Percentiles rank a stretch among this genome's conserved stretches.
Evolutionary conservation across 2,797 vertebrate species (phyloP).

Genomic region (Malurus leucopterus): DNA sequence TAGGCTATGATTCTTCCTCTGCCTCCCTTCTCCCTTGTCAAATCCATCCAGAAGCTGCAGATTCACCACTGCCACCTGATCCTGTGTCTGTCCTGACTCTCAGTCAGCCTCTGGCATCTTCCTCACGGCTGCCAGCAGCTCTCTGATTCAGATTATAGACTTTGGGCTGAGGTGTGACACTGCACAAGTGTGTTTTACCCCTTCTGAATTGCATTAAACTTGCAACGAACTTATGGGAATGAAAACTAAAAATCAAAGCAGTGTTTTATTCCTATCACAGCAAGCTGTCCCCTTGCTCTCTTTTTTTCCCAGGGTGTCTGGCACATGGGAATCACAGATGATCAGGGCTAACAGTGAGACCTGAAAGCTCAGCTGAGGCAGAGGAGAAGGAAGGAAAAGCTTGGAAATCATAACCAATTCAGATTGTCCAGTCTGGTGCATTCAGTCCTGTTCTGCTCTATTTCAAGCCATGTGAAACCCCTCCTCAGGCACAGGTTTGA

Average conservation of each 20-base stretch:
- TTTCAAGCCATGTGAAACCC: background rate
- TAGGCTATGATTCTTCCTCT: background rate
- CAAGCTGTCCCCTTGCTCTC: background rate
- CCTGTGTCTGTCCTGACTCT: background rate
- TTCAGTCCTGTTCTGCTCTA: background rate
- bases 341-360: background rate
- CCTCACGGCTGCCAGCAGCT: background rate
- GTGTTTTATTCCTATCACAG: background rate
- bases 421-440: background rate
- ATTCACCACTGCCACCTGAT: background rate
- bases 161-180: background rate
- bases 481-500: background rate
- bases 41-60: background rate
- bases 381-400: background rate
- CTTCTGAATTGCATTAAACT: background rate
- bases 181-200: background rate
- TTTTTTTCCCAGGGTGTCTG: background rate
- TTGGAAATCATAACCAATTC: background rate
- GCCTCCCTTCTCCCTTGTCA: background rate
- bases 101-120: background rate
- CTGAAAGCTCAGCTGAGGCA: background rate
- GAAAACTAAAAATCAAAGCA: background rate
- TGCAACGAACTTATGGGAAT: background rate
- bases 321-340: background rate
- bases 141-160: background rate